Conservation (phyloP, 2,797 vertebrate species). For the Microctenopoma steveboyesi region DNA sequence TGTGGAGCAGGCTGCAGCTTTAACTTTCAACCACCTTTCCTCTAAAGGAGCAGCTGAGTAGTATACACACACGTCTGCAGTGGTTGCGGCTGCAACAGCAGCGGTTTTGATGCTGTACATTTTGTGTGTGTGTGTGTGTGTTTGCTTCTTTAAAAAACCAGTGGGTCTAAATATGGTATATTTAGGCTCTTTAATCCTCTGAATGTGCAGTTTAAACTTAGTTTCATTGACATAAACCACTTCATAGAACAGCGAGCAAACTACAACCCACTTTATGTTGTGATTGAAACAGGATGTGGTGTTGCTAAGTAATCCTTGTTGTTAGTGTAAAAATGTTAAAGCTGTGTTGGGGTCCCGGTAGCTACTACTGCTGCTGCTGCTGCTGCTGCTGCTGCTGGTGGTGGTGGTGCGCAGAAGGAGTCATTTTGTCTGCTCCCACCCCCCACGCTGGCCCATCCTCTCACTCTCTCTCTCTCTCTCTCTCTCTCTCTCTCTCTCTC, state of each 20-base stretch:
- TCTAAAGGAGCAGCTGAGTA: not conserved
- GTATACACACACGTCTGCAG: slow-evolving; percentile 20
- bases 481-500: slow-evolving; percentile 17
- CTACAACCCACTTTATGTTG: slow-evolving; percentile 33
- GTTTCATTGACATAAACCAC: slow-evolving; percentile 67
- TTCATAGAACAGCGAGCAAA: slow-evolving; percentile 48
- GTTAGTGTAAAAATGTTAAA: slow-evolving; percentile 49
- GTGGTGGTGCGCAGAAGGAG: slow-evolving; percentile 30
- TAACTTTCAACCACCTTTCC: slow-evolving; percentile 4
- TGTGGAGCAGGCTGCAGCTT: slow-evolving; percentile 2
- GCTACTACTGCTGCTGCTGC: slow-evolving; percentile 11
- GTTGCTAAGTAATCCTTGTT: slow-evolving; percentile 53
- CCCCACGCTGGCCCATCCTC: not conserved
- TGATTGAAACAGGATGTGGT: slow-evolving; percentile 75
- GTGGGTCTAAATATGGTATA: slow-evolving; percentile 51
- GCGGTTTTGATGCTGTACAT: slow-evolving; percentile 45
- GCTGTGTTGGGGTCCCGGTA: slow-evolving; percentile 37
- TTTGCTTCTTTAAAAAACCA: slow-evolving; percentile 28
- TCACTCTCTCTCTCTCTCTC: slow-evolving; percentile 46
- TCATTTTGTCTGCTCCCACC: not conserved
- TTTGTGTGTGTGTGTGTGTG: not conserved
- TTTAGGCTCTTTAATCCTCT: slow-evolving; percentile 39
- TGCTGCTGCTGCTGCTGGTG: slow-evolving; percentile 4
- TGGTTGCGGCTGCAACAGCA: slow-evolving; percentile 49
- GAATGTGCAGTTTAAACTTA: slow-evolving; percentile 40